These are phyloP conservation scores for Odontesthes bonariensis DNA, from an alignment of 2,113 vertebrate genomes.

Conservation along the genomic window DNA sequence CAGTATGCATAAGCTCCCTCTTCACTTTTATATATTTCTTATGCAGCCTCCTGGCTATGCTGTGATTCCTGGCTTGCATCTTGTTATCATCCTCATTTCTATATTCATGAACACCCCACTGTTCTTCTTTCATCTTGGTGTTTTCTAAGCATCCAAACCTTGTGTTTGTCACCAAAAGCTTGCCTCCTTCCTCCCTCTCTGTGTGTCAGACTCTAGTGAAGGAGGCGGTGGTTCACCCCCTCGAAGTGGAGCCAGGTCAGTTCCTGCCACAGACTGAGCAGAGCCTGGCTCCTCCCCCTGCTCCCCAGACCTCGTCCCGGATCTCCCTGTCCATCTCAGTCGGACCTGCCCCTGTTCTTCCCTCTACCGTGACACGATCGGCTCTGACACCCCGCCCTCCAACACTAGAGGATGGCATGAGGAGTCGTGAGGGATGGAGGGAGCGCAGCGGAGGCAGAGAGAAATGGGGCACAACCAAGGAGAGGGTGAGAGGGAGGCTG, in stretches of 20 bases:
- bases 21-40: background rate
- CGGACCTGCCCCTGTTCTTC: constrained; percentile 59
- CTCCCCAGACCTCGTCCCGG: constrained; percentile 54
- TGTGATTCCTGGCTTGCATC: background rate
- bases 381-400: constrained; percentile 67
- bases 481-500: constrained; percentile 77
- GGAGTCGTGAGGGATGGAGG: constrained; percentile 69
- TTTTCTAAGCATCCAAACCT: background rate
- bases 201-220: constrained; percentile 76
- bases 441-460: constrained; percentile 66
- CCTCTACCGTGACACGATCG: constrained; percentile 53
- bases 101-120: background rate
- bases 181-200: constrained; percentile 18
- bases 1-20: background rate
- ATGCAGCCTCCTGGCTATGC: background rate
- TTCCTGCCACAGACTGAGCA: constrained; percentile 72
- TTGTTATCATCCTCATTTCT: background rate
- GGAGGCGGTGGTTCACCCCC: constrained; percentile 77
- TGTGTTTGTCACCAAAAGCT: background rate
- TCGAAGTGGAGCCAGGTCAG: constrained; percentile 72
- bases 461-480: constrained; percentile 71
- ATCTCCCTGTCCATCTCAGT: constrained; percentile 78
- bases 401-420: constrained; percentile 69
- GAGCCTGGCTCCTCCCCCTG: constrained; percentile 38
- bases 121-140: background rate